Percentiles rank a stretch among this genome's conserved stretches.
phyloP scores from a whole-genome alignment of 2,113 vertebrate species.

The Paradisaea rubra region DNA sequence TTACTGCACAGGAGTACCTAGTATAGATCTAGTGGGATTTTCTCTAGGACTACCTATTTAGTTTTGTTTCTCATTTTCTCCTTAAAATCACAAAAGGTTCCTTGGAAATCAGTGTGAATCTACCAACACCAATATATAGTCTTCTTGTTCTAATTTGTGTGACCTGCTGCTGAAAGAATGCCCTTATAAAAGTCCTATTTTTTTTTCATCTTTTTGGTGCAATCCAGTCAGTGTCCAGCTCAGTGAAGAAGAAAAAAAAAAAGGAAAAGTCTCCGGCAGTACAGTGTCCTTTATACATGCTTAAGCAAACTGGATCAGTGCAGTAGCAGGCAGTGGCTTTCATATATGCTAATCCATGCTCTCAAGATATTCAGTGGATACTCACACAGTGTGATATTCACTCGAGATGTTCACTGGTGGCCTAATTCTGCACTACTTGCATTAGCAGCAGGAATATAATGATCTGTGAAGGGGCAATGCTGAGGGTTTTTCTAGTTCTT shows the following conservation, averaged over 20 bases:
- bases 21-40: not conserved
- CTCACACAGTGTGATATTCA: not conserved
- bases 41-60: not conserved
- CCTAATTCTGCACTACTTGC: not conserved
- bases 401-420: not conserved
- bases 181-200: not conserved
- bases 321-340: not conserved
- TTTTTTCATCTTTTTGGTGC: not conserved
- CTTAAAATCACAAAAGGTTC: not conserved
- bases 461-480: not conserved
- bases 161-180: not conserved
- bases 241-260: not conserved
- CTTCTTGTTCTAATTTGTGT: not conserved
- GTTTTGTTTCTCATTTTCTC: not conserved
- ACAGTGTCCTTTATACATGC: not conserved
- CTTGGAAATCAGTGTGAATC: not conserved
- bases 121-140: not conserved
- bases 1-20: not conserved
- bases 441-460: not conserved
- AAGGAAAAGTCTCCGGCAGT: not conserved
- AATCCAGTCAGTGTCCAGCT: not conserved
- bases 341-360: not conserved
- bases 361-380: not conserved
- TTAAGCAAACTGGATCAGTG: not conserved
- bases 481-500: not conserved